Percentiles rank a stretch among this genome's conserved stretches.
Evolutionary conservation across 2,113 vertebrate species (phyloP).

Genomic region (Montifringilla adamsi): DNA sequence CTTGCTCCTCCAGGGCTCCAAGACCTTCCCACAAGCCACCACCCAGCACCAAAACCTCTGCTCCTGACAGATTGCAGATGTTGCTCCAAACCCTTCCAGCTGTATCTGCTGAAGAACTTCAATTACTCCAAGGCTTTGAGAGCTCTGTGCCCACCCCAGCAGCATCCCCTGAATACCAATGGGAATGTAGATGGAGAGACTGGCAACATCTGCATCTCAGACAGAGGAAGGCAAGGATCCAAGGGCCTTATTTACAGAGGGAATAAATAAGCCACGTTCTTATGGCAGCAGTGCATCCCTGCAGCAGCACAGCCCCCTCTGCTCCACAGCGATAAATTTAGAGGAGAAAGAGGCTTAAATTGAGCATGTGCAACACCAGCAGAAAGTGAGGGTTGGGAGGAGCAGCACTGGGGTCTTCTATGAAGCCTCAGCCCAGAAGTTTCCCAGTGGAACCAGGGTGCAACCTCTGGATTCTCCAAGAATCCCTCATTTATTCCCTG

Average conservation of each 20-base stretch:
- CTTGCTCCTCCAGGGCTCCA: neutral
- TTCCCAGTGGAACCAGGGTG: neutral
- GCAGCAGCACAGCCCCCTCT: neutral
- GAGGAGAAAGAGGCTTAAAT: neutral
- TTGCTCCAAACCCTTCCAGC: neutral
- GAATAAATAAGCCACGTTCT: neutral
- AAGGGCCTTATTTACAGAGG: neutral
- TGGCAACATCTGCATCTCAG: neutral
- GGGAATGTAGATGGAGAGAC: fast-evolving
- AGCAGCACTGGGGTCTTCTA: fast-evolving
- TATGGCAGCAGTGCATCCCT: neutral
- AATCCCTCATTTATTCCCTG: neutral
- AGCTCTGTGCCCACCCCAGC: neutral
- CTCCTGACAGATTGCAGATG: neutral
- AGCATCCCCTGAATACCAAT: neutral
- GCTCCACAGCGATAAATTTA: neutral
- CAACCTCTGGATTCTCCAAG: neutral
- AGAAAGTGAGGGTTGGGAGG: neutral
- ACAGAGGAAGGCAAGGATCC: neutral
- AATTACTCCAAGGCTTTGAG: neutral
- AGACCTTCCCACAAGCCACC: neutral
- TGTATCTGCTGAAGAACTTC: neutral
- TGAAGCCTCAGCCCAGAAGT: neutral
- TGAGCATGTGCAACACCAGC: neutral
- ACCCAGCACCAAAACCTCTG: neutral